phyloP scores from a whole-genome alignment of 2,888 invertebrate genomes.

The Cerastis rubricosa region DNA sequence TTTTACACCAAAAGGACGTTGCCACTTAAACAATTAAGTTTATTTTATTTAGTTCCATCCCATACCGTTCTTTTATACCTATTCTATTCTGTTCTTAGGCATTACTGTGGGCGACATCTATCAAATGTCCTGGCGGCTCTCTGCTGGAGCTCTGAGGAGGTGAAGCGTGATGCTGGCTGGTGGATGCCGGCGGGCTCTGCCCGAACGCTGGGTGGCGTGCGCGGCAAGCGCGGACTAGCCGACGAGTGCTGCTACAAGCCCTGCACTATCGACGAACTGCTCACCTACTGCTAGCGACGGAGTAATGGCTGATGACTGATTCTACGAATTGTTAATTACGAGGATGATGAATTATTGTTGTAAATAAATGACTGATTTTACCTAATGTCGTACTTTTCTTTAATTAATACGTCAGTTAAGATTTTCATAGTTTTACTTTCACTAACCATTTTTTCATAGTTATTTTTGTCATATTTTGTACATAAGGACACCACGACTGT shows the following conservation, averaged over 20 bases:
- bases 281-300: slow-evolving; percentile 61
- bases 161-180: slow-evolving; percentile 52
- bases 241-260: slow-evolving; percentile 72
- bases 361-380: slow-evolving; percentile 35
- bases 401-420: too few species aligned
- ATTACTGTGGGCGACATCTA: slow-evolving; percentile 49
- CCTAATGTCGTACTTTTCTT: too few species aligned
- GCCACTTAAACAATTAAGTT: not conserved
- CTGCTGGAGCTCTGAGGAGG: slow-evolving; percentile 38
- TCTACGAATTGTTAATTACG: slow-evolving; percentile 1
- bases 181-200: slow-evolving; percentile 21
- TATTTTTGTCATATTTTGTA: too few species aligned
- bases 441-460: not conserved
- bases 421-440: not conserved
- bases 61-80: too few species aligned
- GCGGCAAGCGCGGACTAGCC: slow-evolving; percentile 62
- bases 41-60: not conserved
- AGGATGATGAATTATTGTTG: not conserved
- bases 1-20: not conserved
- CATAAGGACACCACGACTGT: too few species aligned
- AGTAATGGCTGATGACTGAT: not conserved
- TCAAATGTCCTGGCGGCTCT: slow-evolving; percentile 34
- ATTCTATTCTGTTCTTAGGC: not conserved
- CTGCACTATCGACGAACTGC: slow-evolving; percentile 67
- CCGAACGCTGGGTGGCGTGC: slow-evolving; percentile 39